phyloP scores from a whole-genome alignment of 2,888 invertebrate genomes.

The Standfussiana lucernea region DNA sequence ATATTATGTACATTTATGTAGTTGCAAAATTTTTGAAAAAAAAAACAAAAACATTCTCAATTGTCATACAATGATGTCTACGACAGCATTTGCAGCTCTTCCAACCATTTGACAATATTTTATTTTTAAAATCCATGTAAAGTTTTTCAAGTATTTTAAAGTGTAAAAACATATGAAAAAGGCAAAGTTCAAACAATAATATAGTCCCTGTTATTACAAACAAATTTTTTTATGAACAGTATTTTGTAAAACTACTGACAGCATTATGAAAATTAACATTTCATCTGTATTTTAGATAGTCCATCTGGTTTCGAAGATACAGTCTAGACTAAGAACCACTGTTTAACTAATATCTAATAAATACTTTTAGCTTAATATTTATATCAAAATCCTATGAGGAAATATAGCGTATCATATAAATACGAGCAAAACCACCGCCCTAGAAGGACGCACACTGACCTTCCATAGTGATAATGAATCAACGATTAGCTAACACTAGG shows the following conservation, averaged over 20 bases:
- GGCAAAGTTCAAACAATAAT: neutral
- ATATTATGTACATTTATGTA: neutral
- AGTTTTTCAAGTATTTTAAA: neutral
- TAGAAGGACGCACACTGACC: slow-evolving; percentile 23
- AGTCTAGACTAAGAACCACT: neutral
- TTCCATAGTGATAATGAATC: slow-evolving; percentile 35
- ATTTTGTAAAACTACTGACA: neutral
- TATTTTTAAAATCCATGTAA: neutral
- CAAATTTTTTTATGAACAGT: neutral
- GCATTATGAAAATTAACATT: neutral
- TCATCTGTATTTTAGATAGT: neutral
- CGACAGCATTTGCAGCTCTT: neutral
- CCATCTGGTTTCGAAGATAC: neutral
- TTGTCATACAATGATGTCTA: neutral
- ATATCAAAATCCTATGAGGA: neutral
- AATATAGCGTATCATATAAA: neutral
- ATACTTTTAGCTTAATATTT: neutral
- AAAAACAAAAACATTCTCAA: neutral
- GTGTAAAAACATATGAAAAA: neutral
- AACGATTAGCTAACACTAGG: slow-evolving; percentile 19
- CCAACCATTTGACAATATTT: neutral
- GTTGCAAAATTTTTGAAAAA: neutral
- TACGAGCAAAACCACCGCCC: neutral
- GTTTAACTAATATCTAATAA: neutral
- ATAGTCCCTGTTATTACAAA: neutral